Evolutionary conservation across 2,888 invertebrate genomes (phyloP).

Genomic region (Tetramorium bicarinatum): DNA sequence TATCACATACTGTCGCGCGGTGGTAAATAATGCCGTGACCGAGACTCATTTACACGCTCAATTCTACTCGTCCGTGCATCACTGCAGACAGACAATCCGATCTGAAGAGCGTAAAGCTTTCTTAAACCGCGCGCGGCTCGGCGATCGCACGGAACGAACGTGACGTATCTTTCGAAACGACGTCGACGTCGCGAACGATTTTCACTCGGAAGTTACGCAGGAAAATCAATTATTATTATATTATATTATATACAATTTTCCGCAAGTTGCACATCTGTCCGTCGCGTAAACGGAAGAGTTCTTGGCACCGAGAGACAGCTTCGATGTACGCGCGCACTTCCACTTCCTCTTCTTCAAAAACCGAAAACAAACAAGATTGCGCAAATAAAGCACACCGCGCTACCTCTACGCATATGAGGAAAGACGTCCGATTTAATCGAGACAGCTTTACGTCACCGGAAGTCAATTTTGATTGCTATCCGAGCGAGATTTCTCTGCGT

Average conservation of each 20-base stretch:
- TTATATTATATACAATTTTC: neutral
- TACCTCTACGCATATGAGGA: neutral
- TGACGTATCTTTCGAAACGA: neutral
- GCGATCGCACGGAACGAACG: neutral
- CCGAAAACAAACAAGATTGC: neutral
- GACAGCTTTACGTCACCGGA: neutral
- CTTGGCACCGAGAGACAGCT: neutral
- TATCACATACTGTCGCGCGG: slow-evolving; percentile 29
- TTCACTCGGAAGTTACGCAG: neutral
- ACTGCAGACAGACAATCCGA: neutral
- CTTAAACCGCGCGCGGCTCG: neutral
- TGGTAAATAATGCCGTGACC: neutral
- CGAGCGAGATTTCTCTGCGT: neutral
- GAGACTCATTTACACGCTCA: neutral
- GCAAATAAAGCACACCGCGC: neutral
- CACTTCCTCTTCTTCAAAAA: neutral
- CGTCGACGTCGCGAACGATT: neutral
- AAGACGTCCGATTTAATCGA: neutral
- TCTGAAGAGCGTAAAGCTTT: neutral
- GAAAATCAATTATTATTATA: neutral
- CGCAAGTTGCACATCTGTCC: neutral
- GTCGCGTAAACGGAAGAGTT: neutral
- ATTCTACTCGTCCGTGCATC: neutral
- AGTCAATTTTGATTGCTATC: neutral
- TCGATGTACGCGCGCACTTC: neutral